Conservation (phyloP, 64 coral and sea anemone genomes). For the Montipora efflorescens region DNA sequence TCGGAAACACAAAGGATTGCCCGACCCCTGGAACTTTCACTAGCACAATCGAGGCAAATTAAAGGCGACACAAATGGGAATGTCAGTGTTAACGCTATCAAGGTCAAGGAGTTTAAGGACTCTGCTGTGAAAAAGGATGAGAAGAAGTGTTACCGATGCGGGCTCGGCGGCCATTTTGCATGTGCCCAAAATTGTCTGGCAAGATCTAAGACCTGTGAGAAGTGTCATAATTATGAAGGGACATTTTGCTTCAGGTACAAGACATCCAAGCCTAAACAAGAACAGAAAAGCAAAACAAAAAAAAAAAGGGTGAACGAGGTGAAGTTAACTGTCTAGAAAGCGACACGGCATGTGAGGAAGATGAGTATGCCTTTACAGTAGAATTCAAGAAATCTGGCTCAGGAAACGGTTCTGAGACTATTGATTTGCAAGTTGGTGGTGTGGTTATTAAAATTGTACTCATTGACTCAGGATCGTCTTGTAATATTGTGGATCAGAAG, state of each 20-base stretch:
- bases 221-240: conserved; percentile 8
- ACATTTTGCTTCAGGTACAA: conserved; percentile 30
- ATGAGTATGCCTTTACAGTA: conserved; percentile 57
- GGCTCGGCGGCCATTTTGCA: conserved; percentile 7
- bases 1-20: not conserved
- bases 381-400: not conserved
- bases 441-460: conserved; percentile 45
- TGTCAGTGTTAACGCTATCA: conserved; percentile 6
- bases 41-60: not conserved
- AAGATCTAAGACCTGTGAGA: conserved; percentile 26
- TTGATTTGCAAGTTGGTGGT: conserved; percentile 19
- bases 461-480: conserved; percentile 71
- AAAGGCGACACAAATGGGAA: not conserved
- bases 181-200: conserved; percentile 7
- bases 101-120: not conserved
- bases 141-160: conserved; percentile 23
- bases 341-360: conserved; percentile 3
- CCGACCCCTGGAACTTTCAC: not conserved
- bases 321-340: conserved; percentile 8
- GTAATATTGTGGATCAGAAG: conserved; percentile 59
- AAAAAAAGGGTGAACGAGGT: not conserved
- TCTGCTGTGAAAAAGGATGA: not conserved
- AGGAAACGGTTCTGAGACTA: not conserved
- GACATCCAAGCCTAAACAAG: conserved; percentile 12
- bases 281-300: not conserved